Conservation (phyloP, 2,113 vertebrate genomes). For the Cyprinodon tularosa region DNA sequence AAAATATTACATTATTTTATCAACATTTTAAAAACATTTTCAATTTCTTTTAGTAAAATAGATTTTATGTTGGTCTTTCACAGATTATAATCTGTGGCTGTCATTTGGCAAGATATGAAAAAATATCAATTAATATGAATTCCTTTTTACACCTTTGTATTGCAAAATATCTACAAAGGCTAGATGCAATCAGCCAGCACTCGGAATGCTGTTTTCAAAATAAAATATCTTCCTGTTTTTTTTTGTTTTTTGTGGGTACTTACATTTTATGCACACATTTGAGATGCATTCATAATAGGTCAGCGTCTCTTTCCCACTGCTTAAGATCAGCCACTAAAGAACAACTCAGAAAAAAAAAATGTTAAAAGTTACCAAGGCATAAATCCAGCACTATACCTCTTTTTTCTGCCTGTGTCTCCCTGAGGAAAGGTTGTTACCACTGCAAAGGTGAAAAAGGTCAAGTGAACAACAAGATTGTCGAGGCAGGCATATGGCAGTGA, state of each 20-base stretch:
- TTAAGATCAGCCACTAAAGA: neutral
- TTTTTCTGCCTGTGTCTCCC: constrained; percentile 1
- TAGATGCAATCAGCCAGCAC: too few relatives aligned
- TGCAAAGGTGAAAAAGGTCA: constrained; percentile 55
- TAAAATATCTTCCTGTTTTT: too few relatives aligned
- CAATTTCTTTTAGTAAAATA: too few relatives aligned
- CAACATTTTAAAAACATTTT: too few relatives aligned
- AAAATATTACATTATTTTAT: too few relatives aligned
- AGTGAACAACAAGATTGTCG: constrained; percentile 55
- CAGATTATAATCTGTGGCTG: neutral
- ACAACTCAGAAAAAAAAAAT: constrained; percentile 2
- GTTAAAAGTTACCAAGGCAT: constrained; percentile 2
- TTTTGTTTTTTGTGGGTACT: neutral
- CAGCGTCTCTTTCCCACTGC: neutral
- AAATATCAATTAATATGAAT: neutral
- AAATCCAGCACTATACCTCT: neutral
- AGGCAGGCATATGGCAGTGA: constrained; percentile 58
- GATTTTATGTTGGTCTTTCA: neutral
- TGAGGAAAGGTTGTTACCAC: constrained; percentile 11
- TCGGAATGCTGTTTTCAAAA: too few relatives aligned
- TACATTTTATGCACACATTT: neutral
- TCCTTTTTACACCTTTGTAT: neutral
- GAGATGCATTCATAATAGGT: neutral
- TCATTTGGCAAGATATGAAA: neutral
- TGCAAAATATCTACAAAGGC: neutral